These are phyloP conservation scores for Cephalotes varians DNA, from an alignment of 2,888 invertebrate genomes.

Conservation along the genomic window DNA sequence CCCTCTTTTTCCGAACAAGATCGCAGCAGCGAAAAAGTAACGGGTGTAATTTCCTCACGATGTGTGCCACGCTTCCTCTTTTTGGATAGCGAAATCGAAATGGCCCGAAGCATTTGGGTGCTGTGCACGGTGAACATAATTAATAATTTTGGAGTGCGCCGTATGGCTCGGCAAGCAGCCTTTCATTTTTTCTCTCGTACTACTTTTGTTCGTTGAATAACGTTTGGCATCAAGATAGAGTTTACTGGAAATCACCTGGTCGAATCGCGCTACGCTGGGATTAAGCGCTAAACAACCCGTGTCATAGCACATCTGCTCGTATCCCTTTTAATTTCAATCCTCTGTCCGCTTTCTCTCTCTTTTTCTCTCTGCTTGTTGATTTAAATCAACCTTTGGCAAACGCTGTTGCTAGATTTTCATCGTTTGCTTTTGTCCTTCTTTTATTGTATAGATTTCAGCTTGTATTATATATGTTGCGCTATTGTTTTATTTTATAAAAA, in stretches of 20 bases:
- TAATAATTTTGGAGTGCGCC: constrained; percentile 72
- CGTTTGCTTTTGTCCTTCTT: neutral
- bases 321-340: constrained; percentile 41
- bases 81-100: constrained; percentile 49
- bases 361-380: neutral
- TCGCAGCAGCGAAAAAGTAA: constrained; percentile 19
- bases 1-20: constrained; percentile 7
- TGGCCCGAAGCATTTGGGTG: constrained; percentile 56
- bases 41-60: constrained; percentile 43
- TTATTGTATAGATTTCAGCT: neutral
- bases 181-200: constrained; percentile 36
- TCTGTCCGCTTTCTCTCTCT: neutral
- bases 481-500: neutral
- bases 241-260: constrained; percentile 65
- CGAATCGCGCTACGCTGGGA: constrained; percentile 57
- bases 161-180: constrained; percentile 43
- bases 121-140: constrained; percentile 69
- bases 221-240: constrained; percentile 57
- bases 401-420: neutral
- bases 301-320: constrained; percentile 64
- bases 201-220: constrained; percentile 50
- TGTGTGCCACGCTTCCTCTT: constrained; percentile 39
- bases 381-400: constrained; percentile 14
- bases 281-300: constrained; percentile 68
- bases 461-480: neutral